Conservation (phyloP, 2,797 vertebrate genomes). For the Bovichtus variegatus region DNA sequence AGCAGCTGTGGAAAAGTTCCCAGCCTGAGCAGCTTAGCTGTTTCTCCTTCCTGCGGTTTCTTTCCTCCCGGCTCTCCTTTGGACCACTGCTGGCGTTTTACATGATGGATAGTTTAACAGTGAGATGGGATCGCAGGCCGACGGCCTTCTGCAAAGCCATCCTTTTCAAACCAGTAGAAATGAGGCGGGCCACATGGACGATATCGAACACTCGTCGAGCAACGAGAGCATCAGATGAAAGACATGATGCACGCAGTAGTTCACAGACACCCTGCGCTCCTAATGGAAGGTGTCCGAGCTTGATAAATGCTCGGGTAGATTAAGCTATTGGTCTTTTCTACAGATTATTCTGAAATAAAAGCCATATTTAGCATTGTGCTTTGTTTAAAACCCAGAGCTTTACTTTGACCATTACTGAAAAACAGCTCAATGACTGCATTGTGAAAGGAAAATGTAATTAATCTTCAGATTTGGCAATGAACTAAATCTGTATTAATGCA, state of each 20-base stretch:
- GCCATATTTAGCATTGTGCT: neutral
- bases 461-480: constrained; percentile 13
- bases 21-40: constrained; percentile 60
- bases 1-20: constrained; percentile 58
- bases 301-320: neutral
- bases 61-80: constrained; percentile 7
- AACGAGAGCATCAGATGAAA: constrained; percentile 15
- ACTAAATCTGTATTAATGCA: neutral
- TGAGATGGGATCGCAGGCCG: neutral
- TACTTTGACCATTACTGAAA: constrained; percentile 3
- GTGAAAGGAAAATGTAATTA: neutral
- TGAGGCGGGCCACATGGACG: neutral
- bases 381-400: neutral
- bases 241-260: neutral
- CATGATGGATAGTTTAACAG: constrained; percentile 39
- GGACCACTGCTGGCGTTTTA: constrained; percentile 40
- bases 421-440: neutral
- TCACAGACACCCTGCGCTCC: too few relatives aligned
- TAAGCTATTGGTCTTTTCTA: constrained; percentile 7
- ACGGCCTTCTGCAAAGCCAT: constrained; percentile 7
- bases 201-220: constrained; percentile 9
- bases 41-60: constrained; percentile 61
- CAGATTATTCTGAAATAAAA: constrained; percentile 15
- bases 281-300: too few relatives aligned
- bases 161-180: neutral